These are phyloP conservation scores for Thera obeliscata DNA, from an alignment of 2,888 invertebrate species.

Conservation along the genomic window DNA sequence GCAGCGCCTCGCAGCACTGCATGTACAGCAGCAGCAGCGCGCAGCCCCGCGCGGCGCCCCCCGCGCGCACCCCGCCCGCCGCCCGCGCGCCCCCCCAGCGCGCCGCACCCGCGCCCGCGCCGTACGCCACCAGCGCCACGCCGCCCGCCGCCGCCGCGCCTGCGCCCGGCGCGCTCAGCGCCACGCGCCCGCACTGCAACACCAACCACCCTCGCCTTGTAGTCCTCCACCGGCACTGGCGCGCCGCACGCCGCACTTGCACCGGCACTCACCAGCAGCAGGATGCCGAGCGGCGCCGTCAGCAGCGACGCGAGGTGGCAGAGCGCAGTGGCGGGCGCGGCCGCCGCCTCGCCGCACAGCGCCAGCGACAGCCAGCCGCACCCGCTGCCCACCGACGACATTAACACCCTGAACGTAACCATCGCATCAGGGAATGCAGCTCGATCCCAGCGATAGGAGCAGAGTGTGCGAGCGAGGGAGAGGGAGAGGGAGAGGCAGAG, in stretches of 20 bases:
- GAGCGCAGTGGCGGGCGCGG: slow-evolving; percentile 47
- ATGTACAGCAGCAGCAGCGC: slow-evolving; percentile 62
- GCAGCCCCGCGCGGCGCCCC: slow-evolving; percentile 39
- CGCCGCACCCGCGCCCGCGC: slow-evolving; percentile 37
- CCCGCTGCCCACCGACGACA: slow-evolving; percentile 62
- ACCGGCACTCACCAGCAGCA: slow-evolving; percentile 53
- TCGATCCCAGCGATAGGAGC: too few species aligned
- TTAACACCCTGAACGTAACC: slow-evolving; percentile 53
- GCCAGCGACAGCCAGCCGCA: slow-evolving; percentile 70
- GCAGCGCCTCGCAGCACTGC: slow-evolving; percentile 63
- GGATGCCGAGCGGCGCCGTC: slow-evolving; percentile 56
- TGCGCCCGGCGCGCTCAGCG: slow-evolving; percentile 44
- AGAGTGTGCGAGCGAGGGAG: neutral
- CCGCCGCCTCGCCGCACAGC: slow-evolving; percentile 46
- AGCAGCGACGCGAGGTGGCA: slow-evolving; percentile 53
- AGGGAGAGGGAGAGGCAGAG: neutral
- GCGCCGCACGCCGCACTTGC: slow-evolving; percentile 58
- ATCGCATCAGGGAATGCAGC: neutral
- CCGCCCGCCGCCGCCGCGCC: slow-evolving; percentile 37
- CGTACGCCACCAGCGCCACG: neutral
- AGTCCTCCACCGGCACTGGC: slow-evolving; percentile 50
- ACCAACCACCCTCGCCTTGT: neutral
- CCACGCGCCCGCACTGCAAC: slow-evolving; percentile 59
- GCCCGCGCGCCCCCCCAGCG: slow-evolving; percentile 50
- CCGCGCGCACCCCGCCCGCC: slow-evolving; percentile 47